Conservation (phyloP, 2,888 invertebrate species). For the Lepidonotus clava region DNA sequence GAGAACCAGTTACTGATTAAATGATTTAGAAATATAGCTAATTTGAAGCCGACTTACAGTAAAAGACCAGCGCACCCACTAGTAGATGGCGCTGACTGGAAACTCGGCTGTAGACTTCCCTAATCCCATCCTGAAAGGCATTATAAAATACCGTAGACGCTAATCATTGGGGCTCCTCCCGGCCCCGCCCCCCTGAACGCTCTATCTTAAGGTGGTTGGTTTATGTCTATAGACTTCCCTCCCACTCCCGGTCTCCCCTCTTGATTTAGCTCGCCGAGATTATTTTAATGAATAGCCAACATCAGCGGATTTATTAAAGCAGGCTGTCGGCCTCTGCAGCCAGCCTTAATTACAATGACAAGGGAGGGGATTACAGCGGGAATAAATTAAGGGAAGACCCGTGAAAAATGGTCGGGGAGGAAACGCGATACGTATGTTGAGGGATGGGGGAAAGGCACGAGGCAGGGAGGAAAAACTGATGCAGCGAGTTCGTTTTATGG, state of each 20-base stretch:
- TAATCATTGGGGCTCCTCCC: no score
- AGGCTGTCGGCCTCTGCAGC: neutral
- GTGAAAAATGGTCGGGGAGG: neutral
- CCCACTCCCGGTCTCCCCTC: neutral
- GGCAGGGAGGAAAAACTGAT: neutral
- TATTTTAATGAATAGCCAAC: constrained; percentile 11
- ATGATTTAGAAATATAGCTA: no score
- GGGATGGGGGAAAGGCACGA: neutral
- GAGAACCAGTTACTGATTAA: no score
- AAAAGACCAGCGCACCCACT: no score
- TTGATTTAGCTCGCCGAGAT: neutral
- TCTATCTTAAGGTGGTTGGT: neutral
- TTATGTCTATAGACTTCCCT: neutral
- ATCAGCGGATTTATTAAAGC: neutral
- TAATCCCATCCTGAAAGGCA: constrained; percentile 9
- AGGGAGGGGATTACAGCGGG: neutral
- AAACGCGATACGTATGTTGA: constrained; percentile 7
- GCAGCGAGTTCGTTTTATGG: no score
- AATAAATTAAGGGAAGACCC: constrained; percentile 4
- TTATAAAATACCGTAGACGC: constrained; percentile 21
- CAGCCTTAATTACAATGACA: constrained; percentile 5
- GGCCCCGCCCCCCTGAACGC: neutral
- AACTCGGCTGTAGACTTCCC: neutral
- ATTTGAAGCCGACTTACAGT: no score
- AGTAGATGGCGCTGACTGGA: no score